Conservation (phyloP, 2,113 vertebrate genomes). For the Calidris pygmaea region DNA sequence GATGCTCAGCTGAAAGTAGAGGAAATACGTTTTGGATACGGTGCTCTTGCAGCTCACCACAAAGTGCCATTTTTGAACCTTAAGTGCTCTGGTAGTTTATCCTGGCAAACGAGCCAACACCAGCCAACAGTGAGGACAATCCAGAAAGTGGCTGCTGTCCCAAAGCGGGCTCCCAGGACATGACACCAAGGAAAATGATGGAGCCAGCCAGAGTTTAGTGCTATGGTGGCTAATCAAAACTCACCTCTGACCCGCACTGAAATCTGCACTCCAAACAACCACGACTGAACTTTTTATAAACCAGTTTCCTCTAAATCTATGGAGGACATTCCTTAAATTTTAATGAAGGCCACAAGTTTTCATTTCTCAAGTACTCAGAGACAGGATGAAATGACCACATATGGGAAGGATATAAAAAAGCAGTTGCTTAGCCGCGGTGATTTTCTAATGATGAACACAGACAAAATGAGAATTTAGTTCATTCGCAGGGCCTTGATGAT, state of each 20-base stretch:
- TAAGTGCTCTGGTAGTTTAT: background rate
- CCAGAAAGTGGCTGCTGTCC: background rate
- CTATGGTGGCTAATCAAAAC: background rate
- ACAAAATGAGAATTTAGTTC: background rate
- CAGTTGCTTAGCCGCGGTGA: background rate
- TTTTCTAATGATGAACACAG: background rate
- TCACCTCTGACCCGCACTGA: background rate
- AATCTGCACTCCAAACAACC: background rate
- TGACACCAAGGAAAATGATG: background rate
- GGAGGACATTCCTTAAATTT: constrained; percentile 60
- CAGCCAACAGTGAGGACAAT: background rate
- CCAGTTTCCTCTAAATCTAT: constrained; percentile 37
- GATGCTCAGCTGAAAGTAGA: background rate
- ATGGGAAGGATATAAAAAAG: constrained; percentile 30
- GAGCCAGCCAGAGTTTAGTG: background rate
- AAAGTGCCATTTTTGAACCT: background rate
- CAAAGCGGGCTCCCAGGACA: background rate
- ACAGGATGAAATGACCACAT: constrained; percentile 21
- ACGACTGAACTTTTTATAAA: constrained; percentile 20
- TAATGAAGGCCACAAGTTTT: constrained; percentile 54
- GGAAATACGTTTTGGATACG: background rate
- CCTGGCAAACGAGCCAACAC: background rate
- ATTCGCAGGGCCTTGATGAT: background rate
- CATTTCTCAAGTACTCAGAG: constrained; percentile 44
- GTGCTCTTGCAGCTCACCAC: background rate